Conservation (phyloP, 1,140 invertebrate genomes). For the Anastrepha obliqua region DNA sequence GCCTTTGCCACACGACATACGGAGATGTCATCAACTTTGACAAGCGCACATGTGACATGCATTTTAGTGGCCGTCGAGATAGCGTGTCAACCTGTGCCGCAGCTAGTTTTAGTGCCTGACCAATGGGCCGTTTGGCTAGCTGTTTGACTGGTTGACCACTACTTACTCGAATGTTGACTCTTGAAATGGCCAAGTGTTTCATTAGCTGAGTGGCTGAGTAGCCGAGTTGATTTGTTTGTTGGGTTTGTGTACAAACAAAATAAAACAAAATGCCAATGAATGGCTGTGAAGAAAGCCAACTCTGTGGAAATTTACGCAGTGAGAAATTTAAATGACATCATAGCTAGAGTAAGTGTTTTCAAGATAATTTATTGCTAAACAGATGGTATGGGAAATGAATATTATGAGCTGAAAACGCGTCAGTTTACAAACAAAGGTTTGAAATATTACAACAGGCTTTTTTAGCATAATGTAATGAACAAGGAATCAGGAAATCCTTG, state of each 20-base stretch:
- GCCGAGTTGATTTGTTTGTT: slow-evolving; percentile 40
- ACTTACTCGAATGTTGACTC: neutral
- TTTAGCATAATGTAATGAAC: too few species aligned
- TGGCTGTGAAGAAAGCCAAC: neutral
- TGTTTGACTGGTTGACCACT: slow-evolving; percentile 13
- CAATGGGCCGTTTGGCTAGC: too few species aligned
- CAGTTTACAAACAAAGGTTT: too few species aligned
- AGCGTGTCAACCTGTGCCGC: slow-evolving; percentile 46
- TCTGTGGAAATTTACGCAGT: neutral
- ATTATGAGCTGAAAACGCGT: neutral
- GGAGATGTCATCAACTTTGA: slow-evolving; percentile 47
- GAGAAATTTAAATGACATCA: neutral
- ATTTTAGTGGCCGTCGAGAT: slow-evolving; percentile 51
- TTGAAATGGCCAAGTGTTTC: neutral
- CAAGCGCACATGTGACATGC: slow-evolving; percentile 53
- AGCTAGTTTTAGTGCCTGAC: neutral
- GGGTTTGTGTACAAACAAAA: slow-evolving; percentile 26
- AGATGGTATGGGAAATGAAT: slow-evolving; percentile 3
- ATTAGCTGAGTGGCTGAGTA: neutral
- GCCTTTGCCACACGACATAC: slow-evolving; percentile 11
- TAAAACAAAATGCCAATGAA: slow-evolving; percentile 17
- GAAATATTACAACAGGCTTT: too few species aligned
- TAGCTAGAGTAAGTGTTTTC: too few species aligned
- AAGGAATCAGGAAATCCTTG: too few species aligned
- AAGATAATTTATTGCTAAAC: neutral